phyloP scores from a whole-genome alignment of 2,888 invertebrate species.

The Hirudinaria manillensis region DNA sequence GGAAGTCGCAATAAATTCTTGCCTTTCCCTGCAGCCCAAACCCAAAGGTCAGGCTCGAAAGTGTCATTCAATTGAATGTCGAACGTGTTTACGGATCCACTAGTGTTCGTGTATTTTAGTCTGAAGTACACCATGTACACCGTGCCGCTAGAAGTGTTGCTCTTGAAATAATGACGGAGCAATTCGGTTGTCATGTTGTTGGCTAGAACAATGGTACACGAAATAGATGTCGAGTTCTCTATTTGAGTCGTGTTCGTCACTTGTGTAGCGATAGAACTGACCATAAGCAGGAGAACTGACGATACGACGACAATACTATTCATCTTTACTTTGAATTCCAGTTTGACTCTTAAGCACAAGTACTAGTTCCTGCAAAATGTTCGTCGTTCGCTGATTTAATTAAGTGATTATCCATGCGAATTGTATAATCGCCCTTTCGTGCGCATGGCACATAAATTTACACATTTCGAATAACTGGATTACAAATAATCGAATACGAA shows the following conservation, averaged over 20 bases:
- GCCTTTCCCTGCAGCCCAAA: slow-evolving; percentile 29
- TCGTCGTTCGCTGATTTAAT: too few species aligned
- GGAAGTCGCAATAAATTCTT: slow-evolving; percentile 32
- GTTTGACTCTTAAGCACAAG: too few species aligned
- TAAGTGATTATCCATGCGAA: too few species aligned
- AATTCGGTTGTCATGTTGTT: slow-evolving; percentile 16
- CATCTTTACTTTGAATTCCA: too few species aligned
- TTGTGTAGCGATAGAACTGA: neutral
- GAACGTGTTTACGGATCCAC: slow-evolving; percentile 3
- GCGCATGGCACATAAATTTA: too few species aligned
- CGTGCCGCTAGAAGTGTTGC: slow-evolving; percentile 12
- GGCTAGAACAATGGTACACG: slow-evolving; percentile 21
- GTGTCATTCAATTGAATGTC: slow-evolving; percentile 15
- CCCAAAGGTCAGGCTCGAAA: slow-evolving; percentile 31
- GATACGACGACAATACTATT: neutral
- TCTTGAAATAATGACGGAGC: slow-evolving; percentile 7
- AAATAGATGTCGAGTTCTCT: neutral
- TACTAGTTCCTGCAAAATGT: too few species aligned
- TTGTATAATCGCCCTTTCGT: too few species aligned
- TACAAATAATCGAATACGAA: too few species aligned
- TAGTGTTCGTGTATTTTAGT: neutral
- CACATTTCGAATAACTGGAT: too few species aligned
- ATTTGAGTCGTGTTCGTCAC: neutral
- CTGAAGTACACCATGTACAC: slow-evolving; percentile 31
- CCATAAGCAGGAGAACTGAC: slow-evolving; percentile 3